Evolutionary conservation across 2,113 vertebrate species (phyloP).

Genomic region (Carollia perspicillata): DNA sequence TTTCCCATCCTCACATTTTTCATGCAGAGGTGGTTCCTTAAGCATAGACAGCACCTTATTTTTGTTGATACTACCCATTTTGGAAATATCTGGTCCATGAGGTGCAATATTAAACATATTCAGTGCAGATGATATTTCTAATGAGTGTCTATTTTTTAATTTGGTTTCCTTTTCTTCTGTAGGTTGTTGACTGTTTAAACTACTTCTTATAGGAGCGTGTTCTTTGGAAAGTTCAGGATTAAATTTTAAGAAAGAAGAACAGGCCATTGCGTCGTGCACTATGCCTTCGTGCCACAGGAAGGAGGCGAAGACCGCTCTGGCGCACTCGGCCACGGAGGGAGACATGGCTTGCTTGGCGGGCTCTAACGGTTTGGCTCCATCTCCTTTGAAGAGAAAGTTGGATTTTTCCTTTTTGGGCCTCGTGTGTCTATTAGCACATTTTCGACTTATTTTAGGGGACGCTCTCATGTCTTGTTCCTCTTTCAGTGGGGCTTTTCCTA

Average conservation of each 20-base stretch:
- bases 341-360: slow-evolving; percentile 99
- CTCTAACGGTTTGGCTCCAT: slow-evolving; percentile 87
- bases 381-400: slow-evolving; percentile 93
- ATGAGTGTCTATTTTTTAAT: slow-evolving; percentile 96
- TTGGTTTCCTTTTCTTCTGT: slow-evolving; percentile 96
- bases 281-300: slow-evolving; percentile 99
- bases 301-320: slow-evolving; percentile 95
- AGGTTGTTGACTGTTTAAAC: slow-evolving; percentile 90
- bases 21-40: slow-evolving; percentile 95
- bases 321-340: slow-evolving; percentile 96
- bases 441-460: slow-evolving; percentile 96
- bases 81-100: slow-evolving; percentile 98
- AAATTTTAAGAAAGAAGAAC: slow-evolving; percentile 98
- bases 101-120: slow-evolving; percentile 99
- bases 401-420: slow-evolving; percentile 98
- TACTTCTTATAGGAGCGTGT: slow-evolving; percentile 94
- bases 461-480: slow-evolving; percentile 94
- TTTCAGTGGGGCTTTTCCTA: slow-evolving; percentile 96
- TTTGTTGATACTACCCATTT: slow-evolving; percentile 99
- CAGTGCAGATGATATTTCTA: slow-evolving; percentile 97
- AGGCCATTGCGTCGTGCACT: slow-evolving; percentile 99
- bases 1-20: slow-evolving; percentile 96
- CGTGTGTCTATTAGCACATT: slow-evolving; percentile 90
- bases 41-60: slow-evolving; percentile 99
- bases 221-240: slow-evolving; percentile 98